A percentile compares a stretch with the other conserved stretches of the same genome.
Conservation (phyloP, 2,888 invertebrate genomes). For the Cepaea hortensis region DNA sequence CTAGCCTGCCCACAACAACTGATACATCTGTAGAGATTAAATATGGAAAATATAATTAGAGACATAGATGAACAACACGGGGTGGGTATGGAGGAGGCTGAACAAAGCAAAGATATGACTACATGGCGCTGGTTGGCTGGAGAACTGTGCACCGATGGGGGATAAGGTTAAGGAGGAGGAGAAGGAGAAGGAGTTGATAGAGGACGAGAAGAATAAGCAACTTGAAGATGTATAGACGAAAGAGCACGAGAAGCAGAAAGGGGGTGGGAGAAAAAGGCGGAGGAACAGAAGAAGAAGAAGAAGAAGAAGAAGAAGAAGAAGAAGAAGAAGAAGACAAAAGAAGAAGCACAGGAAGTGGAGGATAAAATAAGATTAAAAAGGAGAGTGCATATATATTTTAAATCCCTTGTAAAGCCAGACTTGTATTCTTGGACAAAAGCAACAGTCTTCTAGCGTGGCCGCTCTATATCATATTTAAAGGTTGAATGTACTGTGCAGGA, state of each 20-base stretch:
- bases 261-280: too few relatives aligned
- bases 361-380: neutral
- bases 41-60: too few relatives aligned
- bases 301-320: neutral
- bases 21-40: too few relatives aligned
- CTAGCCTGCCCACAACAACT: neutral
- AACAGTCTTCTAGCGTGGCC: too few relatives aligned
- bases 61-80: neutral
- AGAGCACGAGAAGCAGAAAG: neutral
- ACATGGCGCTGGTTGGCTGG: neutral
- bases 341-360: neutral
- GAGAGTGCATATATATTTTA: neutral
- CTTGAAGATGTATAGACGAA: neutral
- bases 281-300: neutral
- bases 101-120: neutral
- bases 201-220: neutral
- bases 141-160: neutral
- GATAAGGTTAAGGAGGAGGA: neutral
- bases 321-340: neutral
- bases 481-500: too few relatives aligned
- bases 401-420: too few relatives aligned
- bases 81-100: neutral
- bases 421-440: too few relatives aligned
- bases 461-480: too few relatives aligned
- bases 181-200: neutral